These are phyloP conservation scores for Drosophila pallidifrons DNA, from an alignment of 1,140 invertebrate species.

Conservation along the genomic window DNA sequence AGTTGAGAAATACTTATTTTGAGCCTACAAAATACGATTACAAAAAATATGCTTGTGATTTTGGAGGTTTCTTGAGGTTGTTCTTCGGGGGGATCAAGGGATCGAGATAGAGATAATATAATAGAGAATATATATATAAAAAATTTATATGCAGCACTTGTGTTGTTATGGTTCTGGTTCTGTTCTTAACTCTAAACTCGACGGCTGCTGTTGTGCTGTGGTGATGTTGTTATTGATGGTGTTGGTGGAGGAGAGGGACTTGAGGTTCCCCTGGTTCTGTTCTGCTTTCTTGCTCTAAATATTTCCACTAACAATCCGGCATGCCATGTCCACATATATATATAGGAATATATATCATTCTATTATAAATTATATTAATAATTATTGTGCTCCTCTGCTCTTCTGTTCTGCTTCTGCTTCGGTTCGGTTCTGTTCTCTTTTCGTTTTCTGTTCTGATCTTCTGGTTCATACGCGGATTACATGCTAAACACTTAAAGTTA, in stretches of 20 bases:
- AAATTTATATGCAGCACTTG: slow-evolving; percentile 1
- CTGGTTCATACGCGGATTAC: slow-evolving; percentile 47
- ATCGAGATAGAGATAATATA: background rate
- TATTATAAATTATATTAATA: slow-evolving; percentile 62
- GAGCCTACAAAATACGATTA: slow-evolving; percentile 62
- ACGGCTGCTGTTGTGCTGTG: slow-evolving; percentile 49
- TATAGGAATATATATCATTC: slow-evolving; percentile 1
- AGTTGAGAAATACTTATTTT: slow-evolving; percentile 44
- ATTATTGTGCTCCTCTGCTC: slow-evolving; percentile 44
- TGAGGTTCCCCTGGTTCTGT: slow-evolving; percentile 37
- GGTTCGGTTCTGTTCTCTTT: slow-evolving; percentile 28
- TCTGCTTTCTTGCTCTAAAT: slow-evolving; percentile 6
- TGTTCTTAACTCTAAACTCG: slow-evolving; percentile 38
- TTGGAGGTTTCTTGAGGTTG: slow-evolving; percentile 6
- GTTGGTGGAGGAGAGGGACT: slow-evolving; percentile 42
- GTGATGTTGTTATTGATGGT: slow-evolving; percentile 24
- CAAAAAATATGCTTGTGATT: slow-evolving; percentile 48
- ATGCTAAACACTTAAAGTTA: slow-evolving; percentile 76
- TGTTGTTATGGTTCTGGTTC: background rate
- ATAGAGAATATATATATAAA: background rate
- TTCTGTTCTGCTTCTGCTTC: slow-evolving; percentile 16
- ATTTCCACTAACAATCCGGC: slow-evolving; percentile 11
- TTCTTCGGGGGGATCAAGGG: background rate
- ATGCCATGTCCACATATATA: slow-evolving; percentile 16
- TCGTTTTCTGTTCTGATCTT: slow-evolving; percentile 34